These are phyloP conservation scores for Chesias legatella DNA, from an alignment of 2,888 invertebrate genomes.

Conservation along the genomic window DNA sequence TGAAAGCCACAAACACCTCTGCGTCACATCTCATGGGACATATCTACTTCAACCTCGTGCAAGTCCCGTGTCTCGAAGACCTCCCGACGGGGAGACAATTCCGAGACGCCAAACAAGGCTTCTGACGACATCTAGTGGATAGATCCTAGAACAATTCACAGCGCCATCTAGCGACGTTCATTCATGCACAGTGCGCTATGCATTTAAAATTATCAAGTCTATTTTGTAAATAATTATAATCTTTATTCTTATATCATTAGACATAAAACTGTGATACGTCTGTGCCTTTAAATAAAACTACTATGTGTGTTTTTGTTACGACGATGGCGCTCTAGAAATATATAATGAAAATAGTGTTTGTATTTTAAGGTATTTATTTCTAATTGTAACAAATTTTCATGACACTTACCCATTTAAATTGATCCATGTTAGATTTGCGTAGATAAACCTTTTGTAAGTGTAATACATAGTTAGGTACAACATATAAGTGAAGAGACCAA, in stretches of 20 bases:
- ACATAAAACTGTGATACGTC: constrained; percentile 76
- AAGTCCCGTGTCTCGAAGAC: constrained; percentile 86
- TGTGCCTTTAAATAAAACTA: constrained; percentile 68
- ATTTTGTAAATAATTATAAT: constrained; percentile 46
- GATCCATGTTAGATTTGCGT: constrained; percentile 23
- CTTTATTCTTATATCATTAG: constrained; percentile 48
- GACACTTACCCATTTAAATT: constrained; percentile 25
- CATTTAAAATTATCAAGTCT: constrained; percentile 33
- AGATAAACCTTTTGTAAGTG: constrained; percentile 30
- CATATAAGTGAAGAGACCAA: constrained; percentile 57
- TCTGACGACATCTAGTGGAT: constrained; percentile 55
- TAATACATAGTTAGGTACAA: constrained; percentile 25
- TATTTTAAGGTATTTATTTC: constrained; percentile 48
- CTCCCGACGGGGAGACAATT: constrained; percentile 60
- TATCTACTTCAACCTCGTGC: constrained; percentile 91
- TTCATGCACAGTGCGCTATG: constrained; percentile 52
- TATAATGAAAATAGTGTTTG: constrained; percentile 35
- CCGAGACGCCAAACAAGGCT: constrained; percentile 75
- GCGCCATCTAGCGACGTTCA: constrained; percentile 59
- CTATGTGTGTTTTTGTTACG: constrained; percentile 44
- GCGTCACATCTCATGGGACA: constrained; percentile 89
- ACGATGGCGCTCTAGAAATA: constrained; percentile 64
- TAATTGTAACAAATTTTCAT: constrained; percentile 35
- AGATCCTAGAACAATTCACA: constrained; percentile 25
- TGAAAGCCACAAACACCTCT: constrained; percentile 86